phyloP scores from a whole-genome alignment of 2,113 vertebrate species.

The Candoia aspera region DNA sequence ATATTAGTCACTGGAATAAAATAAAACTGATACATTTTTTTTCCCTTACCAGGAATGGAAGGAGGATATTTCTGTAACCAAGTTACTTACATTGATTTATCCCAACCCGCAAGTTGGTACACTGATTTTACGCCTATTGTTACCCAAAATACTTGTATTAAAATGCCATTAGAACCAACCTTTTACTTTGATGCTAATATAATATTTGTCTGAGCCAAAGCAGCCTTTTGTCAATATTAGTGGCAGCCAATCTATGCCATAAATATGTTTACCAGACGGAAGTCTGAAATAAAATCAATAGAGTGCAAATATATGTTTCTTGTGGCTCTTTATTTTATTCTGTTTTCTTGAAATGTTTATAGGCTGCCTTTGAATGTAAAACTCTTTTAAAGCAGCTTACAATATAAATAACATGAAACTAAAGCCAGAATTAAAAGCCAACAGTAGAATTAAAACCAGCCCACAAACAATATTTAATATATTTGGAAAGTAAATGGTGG shows the following conservation, averaged over 20 bases:
- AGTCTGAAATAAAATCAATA: neutral
- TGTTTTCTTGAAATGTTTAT: neutral
- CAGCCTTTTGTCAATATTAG: neutral
- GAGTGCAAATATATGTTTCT: neutral
- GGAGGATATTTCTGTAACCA: neutral
- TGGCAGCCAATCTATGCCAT: neutral
- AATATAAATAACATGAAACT: neutral
- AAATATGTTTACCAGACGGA: neutral
- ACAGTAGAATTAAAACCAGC: constrained; percentile 1
- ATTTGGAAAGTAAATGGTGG: neutral
- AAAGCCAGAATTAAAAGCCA: neutral
- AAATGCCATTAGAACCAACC: neutral
- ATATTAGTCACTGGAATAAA: neutral
- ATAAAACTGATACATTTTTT: neutral
- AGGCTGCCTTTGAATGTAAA: neutral
- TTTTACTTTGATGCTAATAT: neutral
- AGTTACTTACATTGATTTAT: neutral
- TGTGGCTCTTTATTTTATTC: neutral
- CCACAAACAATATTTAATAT: neutral
- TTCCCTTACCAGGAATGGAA: neutral
- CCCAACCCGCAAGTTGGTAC: neutral
- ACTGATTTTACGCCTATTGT: neutral
- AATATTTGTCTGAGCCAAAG: neutral
- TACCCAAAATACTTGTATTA: neutral
- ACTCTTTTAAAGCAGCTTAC: neutral